phyloP scores from a whole-genome alignment of 2,888 invertebrate genomes.

The Sussaba pulchella region DNA sequence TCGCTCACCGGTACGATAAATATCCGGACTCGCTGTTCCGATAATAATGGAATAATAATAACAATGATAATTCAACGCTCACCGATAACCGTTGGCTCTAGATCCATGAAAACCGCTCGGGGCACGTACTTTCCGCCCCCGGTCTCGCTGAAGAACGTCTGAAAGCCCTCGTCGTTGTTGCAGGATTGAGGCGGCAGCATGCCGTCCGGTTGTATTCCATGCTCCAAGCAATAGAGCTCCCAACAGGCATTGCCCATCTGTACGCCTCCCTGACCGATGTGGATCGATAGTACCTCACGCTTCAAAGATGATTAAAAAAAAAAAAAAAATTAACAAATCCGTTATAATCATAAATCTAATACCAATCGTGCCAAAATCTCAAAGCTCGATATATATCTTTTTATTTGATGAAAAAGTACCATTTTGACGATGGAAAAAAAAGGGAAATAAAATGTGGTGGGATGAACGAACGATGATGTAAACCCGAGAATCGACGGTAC shows the following conservation, averaged over 20 bases:
- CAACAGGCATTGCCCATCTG: constrained; percentile 95
- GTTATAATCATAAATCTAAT: not conserved
- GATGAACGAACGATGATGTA: constrained; percentile 67
- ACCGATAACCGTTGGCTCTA: constrained; percentile 95
- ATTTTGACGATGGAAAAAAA: constrained; percentile 25
- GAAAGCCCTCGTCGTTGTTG: constrained; percentile 85
- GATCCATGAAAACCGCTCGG: constrained; percentile 93
- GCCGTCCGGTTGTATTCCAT: constrained; percentile 92
- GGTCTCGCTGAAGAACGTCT: constrained; percentile 93
- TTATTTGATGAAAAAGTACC: constrained; percentile 32
- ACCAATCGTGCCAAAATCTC: not conserved
- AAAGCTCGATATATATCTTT: not conserved
- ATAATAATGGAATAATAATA: not conserved
- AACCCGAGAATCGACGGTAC: constrained; percentile 54
- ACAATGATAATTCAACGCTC: constrained; percentile 30
- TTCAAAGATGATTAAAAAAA: constrained; percentile 77
- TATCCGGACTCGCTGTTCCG: not conserved
- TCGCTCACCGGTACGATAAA: no score
- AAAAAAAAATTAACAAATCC: constrained; percentile 35
- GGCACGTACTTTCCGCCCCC: constrained; percentile 95
- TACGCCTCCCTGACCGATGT: constrained; percentile 94
- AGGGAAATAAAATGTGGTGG: constrained; percentile 46
- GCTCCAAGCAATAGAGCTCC: constrained; percentile 93
- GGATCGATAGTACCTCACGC: constrained; percentile 95
- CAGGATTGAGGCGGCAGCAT: constrained; percentile 85